Conservation (phyloP, 2,797 vertebrate species). For the Rhyacichthys aspro region DNA sequence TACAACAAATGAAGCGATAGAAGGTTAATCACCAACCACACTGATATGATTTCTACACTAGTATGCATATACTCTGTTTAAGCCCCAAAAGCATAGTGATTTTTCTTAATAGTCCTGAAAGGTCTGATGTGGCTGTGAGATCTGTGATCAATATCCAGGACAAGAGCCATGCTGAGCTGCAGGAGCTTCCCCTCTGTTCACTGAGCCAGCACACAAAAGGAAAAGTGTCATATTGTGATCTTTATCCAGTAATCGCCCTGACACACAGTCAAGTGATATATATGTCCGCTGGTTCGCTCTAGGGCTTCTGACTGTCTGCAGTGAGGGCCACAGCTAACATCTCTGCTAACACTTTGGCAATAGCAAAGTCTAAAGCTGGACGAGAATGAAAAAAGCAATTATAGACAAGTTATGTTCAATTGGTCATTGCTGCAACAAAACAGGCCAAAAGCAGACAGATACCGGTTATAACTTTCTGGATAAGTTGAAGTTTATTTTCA, state of each 20-base stretch:
- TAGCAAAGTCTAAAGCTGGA: constrained; percentile 26
- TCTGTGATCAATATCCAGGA: constrained; percentile 77
- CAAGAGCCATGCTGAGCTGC: constrained; percentile 68
- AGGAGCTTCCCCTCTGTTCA: constrained; percentile 87
- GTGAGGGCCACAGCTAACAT: constrained; percentile 57
- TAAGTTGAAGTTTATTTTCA: constrained; percentile 59
- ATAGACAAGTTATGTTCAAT: constrained; percentile 64
- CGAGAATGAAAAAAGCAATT: constrained; percentile 52
- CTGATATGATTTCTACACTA: not conserved
- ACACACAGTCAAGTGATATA: constrained; percentile 90
- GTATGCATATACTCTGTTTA: constrained; percentile 37
- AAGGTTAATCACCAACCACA: not conserved
- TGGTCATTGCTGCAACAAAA: constrained; percentile 46
- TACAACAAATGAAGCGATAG: no score
- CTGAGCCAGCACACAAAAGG: constrained; percentile 89
- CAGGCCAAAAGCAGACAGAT: constrained; percentile 41
- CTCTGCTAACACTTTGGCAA: constrained; percentile 41
- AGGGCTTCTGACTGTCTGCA: constrained; percentile 76
- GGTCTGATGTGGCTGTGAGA: constrained; percentile 64
- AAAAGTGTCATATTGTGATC: constrained; percentile 99
- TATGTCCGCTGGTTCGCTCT: constrained; percentile 83
- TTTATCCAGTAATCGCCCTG: constrained; percentile 97
- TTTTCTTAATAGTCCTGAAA: constrained; percentile 62
- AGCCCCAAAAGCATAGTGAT: constrained; percentile 53
- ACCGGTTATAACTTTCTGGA: constrained; percentile 47